Percentiles rank a stretch among this genome's conserved stretches.
These are phyloP conservation scores for Montipora efflorescens DNA, from an alignment of 64 coral and sea anemone genomes.

Conservation along the genomic window DNA sequence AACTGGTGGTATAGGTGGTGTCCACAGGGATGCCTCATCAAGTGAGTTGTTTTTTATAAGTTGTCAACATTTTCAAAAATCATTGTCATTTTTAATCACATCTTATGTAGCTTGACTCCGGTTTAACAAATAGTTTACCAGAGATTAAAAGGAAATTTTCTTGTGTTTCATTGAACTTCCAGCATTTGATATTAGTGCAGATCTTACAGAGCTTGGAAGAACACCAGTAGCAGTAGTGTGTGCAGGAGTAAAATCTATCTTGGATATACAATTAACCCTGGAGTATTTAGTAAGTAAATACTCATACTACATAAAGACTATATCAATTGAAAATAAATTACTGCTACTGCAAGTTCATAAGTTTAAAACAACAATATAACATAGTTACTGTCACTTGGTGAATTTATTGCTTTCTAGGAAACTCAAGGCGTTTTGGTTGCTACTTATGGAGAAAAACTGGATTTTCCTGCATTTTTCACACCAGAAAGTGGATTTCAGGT, in stretches of 20 bases:
- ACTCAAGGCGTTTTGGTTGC: slow-evolving; percentile 97
- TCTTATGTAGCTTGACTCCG: too few species aligned
- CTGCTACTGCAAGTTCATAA: too few species aligned
- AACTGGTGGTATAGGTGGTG: slow-evolving; percentile 98
- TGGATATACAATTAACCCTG: slow-evolving; percentile 90
- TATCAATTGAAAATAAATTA: too few species aligned
- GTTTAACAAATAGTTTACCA: too few species aligned
- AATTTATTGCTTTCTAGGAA: slow-evolving; percentile 58
- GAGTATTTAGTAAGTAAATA: slow-evolving; percentile 88
- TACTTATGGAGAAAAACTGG: slow-evolving; percentile 82
- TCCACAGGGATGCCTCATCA: slow-evolving; percentile 81
- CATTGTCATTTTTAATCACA: not conserved
- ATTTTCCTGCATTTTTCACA: slow-evolving; percentile 96
- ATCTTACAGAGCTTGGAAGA: slow-evolving; percentile 93
- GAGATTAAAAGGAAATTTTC: too few species aligned
- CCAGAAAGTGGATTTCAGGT: slow-evolving; percentile 95
- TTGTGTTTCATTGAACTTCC: not conserved
- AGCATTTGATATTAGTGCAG: slow-evolving; percentile 99
- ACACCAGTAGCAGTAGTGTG: slow-evolving; percentile 91
- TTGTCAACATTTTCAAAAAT: not conserved
- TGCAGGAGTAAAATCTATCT: slow-evolving; percentile 96
- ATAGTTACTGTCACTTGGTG: too few species aligned
- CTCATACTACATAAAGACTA: too few species aligned
- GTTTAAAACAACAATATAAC: too few species aligned
- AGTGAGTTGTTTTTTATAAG: slow-evolving; percentile 55